Evolutionary conservation across 2,888 invertebrate species (phyloP).

Genomic region (Leptinotarsa juncta): DNA sequence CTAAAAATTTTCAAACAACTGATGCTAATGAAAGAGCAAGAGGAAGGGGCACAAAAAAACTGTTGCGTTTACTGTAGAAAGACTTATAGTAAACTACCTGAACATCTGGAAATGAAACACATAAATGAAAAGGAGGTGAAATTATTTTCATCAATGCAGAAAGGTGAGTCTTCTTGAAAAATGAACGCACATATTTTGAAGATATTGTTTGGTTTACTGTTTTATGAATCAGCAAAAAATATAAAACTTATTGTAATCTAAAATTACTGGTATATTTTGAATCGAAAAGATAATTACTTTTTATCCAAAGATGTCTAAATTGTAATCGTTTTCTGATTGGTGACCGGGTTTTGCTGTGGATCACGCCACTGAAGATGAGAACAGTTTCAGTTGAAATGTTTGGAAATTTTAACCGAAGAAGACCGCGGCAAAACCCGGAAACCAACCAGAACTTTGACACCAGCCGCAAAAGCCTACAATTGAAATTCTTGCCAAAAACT

Average conservation of each 20-base stretch:
- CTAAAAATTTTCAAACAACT: constrained; percentile 18
- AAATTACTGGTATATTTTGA: neutral
- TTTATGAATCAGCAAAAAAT: neutral
- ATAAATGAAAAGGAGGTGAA: constrained; percentile 18
- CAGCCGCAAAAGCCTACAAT: no score
- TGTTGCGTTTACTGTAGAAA: constrained; percentile 15
- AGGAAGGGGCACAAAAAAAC: constrained; percentile 19
- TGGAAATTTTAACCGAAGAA: no score
- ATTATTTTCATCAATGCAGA: constrained; percentile 22
- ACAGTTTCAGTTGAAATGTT: no score
- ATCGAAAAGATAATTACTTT: no score
- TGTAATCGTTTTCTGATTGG: no score
- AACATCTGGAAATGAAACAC: constrained; percentile 20
- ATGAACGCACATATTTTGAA: neutral
- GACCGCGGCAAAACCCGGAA: no score
- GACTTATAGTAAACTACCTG: constrained; percentile 21
- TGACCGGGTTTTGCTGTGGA: no score
- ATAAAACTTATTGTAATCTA: no score
- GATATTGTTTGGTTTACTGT: neutral
- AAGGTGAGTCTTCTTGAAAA: neutral
- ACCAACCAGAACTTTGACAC: no score
- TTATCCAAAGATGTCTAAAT: no score
- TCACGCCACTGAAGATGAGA: no score
- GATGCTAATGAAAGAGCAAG: constrained; percentile 12
- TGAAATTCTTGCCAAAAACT: no score